Evolutionary conservation across 1,140 invertebrate species (phyloP).

Genomic region (Drosophila pectinifera): DNA sequence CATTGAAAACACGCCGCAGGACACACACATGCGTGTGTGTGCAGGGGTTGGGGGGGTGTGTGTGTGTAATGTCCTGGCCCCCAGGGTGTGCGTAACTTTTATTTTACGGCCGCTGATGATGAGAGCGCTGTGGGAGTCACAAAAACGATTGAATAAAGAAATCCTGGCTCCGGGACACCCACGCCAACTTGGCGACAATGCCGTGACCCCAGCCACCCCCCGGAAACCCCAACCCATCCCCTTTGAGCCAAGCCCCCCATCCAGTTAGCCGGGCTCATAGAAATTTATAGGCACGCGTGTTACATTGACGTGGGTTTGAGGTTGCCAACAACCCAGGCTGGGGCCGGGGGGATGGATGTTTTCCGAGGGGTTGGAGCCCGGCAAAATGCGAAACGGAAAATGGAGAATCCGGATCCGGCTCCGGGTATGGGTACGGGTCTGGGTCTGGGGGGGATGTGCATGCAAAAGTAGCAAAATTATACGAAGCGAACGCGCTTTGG

Average conservation of each 20-base stretch:
- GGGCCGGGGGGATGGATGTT: conserved; percentile 9
- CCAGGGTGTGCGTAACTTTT: conserved; percentile 83
- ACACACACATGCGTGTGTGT: conserved; percentile 2
- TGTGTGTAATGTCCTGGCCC: conserved; percentile 68
- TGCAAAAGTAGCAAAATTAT: conserved; percentile 65
- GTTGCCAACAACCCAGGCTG: conserved; percentile 4
- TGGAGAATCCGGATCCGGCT: conserved; percentile 3
- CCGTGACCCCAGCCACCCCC: conserved; percentile 12
- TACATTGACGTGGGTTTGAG: conserved; percentile 49
- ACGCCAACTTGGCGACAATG: conserved; percentile 56
- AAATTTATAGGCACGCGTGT: conserved; percentile 78
- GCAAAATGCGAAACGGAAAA: conserved; percentile 16
- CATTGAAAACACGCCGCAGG: conserved; percentile 56
- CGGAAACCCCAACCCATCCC: not conserved
- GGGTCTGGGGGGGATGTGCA: conserved; percentile 22
- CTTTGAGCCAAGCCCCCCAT: not conserved
- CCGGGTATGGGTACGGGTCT: not conserved
- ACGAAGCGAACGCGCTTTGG: conserved; percentile 50
- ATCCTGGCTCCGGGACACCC: conserved; percentile 39
- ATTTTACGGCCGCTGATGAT: conserved; percentile 83
- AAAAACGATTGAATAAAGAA: conserved; percentile 83
- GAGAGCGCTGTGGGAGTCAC: conserved; percentile 71
- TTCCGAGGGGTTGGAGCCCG: not conserved
- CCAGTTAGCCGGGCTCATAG: conserved; percentile 35
- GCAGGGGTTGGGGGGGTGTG: conserved; percentile 1